A percentile compares a stretch with the other conserved stretches of the same genome.
Conservation (phyloP, 2,888 invertebrate species). For the Ptilodon capucinus region DNA sequence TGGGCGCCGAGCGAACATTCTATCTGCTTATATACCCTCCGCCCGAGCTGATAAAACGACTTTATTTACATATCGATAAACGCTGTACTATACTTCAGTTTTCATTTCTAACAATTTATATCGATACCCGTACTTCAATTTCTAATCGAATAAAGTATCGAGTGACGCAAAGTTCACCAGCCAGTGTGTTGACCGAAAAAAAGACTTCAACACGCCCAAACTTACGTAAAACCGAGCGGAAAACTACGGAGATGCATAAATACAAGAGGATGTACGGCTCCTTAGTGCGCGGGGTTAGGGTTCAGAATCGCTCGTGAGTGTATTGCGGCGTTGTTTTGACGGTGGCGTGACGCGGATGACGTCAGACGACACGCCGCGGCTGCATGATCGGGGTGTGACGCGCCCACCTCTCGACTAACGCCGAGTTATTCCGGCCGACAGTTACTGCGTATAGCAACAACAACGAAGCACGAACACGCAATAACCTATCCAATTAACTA, state of each 20-base stretch:
- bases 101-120: conserved; percentile 21
- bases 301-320: conserved; percentile 18
- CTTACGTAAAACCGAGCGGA: conserved; percentile 61
- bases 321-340: conserved; percentile 41
- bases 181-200: conserved; percentile 22
- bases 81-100: conserved; percentile 17
- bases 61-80: conserved; percentile 36
- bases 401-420: conserved; percentile 49
- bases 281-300: conserved; percentile 24
- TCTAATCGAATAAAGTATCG: too few species aligned
- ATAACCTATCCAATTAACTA: not conserved
- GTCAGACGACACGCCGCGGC: conserved; percentile 57
- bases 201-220: conserved; percentile 18
- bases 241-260: conserved; percentile 50
- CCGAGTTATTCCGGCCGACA: conserved; percentile 19
- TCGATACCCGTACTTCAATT: not conserved
- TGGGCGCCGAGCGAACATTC: conserved; percentile 49
- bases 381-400: conserved; percentile 60
- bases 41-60: conserved; percentile 34
- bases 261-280: conserved; percentile 23
- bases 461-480: not conserved
- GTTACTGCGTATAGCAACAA: conserved; percentile 4
- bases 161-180: too few species aligned
- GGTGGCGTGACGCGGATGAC: conserved; percentile 65
- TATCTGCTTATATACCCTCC: conserved; percentile 62